These are phyloP conservation scores for Brachycybe producta DNA, from an alignment of 2,888 invertebrate genomes.

Conservation along the genomic window DNA sequence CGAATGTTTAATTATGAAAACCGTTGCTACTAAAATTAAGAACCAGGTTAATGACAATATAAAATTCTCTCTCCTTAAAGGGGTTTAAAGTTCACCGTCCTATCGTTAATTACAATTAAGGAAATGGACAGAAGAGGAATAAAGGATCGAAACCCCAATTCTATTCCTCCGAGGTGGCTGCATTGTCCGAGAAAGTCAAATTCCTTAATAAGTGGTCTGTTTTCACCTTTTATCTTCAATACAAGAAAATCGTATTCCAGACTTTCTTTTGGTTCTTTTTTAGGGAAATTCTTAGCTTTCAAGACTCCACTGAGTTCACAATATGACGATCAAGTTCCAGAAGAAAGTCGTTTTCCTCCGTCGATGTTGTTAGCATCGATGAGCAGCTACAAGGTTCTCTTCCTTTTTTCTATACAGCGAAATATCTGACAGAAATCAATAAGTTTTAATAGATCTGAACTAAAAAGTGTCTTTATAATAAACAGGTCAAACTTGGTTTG, in stretches of 20 bases:
- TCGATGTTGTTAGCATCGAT: constrained; percentile 72
- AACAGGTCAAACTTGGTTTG: constrained; percentile 69
- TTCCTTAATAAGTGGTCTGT: constrained; percentile 42
- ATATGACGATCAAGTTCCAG: constrained; percentile 73
- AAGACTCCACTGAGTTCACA: constrained; percentile 78
- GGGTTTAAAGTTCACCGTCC: too few relatives aligned
- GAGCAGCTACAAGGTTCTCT: constrained; percentile 54
- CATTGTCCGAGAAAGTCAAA: constrained; percentile 71
- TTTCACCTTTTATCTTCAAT: background rate
- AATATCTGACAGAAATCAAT: background rate
- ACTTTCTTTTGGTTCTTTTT: constrained; percentile 26
- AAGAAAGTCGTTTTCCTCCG: constrained; percentile 67
- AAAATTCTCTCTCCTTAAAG: too few relatives aligned
- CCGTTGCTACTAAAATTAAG: too few relatives aligned
- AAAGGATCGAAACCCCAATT: constrained; percentile 6
- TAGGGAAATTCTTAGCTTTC: constrained; percentile 77
- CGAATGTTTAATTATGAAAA: too few relatives aligned
- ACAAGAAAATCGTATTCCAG: background rate
- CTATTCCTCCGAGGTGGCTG: constrained; percentile 69
- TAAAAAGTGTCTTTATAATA: too few relatives aligned
- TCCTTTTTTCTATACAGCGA: background rate
- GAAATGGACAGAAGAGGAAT: too few relatives aligned
- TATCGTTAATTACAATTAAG: too few relatives aligned
- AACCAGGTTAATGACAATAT: too few relatives aligned
- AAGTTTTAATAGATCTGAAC: constrained; percentile 15